phyloP scores from a whole-genome alignment of 2,888 invertebrate genomes.

The Galeruca laticollis region DNA sequence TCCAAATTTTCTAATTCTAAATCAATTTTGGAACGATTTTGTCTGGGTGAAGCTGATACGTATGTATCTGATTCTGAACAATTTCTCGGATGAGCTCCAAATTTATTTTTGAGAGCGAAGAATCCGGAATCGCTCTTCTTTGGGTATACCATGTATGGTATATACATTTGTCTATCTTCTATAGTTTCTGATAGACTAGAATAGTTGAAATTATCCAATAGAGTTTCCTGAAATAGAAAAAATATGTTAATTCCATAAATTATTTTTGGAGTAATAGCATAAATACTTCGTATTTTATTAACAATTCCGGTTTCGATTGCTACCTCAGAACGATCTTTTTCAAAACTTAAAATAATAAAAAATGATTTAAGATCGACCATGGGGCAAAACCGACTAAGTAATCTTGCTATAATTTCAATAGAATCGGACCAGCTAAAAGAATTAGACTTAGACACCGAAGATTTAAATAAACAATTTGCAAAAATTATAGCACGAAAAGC shows the following conservation, averaged over 20 bases:
- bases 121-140: background rate
- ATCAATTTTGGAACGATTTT: slow-evolving; percentile 24
- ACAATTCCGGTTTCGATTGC: too few species aligned
- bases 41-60: slow-evolving; percentile 36
- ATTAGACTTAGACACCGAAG: too few species aligned
- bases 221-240: slow-evolving; percentile 30
- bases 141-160: background rate
- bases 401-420: too few species aligned
- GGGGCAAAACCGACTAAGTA: too few species aligned
- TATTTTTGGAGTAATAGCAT: too few species aligned
- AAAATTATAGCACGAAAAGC: too few species aligned
- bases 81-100: slow-evolving; percentile 32
- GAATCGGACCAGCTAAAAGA: too few species aligned
- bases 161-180: slow-evolving; percentile 28
- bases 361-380: too few species aligned
- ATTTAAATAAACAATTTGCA: too few species aligned
- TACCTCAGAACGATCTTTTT: too few species aligned
- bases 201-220: slow-evolving; percentile 35
- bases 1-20: slow-evolving; percentile 27
- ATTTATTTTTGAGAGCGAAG: background rate
- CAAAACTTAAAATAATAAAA: too few species aligned
- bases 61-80: slow-evolving; percentile 35
- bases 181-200: slow-evolving; percentile 26
- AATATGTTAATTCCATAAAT: background rate
- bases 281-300: too few species aligned